Evolutionary conservation across 2,113 vertebrate species (phyloP).

Genomic region (Centropus bengalensis): DNA sequence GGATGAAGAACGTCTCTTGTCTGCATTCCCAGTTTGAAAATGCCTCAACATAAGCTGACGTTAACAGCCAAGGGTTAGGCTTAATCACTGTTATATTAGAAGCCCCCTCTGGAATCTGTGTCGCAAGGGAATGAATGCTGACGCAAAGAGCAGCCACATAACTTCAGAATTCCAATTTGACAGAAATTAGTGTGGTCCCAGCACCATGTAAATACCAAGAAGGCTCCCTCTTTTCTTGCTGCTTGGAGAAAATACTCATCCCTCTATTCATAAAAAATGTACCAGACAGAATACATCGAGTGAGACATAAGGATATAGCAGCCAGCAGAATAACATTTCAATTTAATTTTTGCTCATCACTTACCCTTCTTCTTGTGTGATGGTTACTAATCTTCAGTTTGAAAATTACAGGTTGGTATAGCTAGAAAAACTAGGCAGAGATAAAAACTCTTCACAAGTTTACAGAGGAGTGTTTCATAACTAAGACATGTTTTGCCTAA

Average conservation of each 20-base stretch:
- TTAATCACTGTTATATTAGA: neutral
- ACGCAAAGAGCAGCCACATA: neutral
- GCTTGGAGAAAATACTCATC: neutral
- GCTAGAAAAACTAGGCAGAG: conserved; percentile 4
- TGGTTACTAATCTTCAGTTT: neutral
- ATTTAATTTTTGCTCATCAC: conserved; percentile 3
- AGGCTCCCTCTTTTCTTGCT: neutral
- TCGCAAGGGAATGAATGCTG: neutral
- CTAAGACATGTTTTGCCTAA: conserved; percentile 15
- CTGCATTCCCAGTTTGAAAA: conserved; percentile 6
- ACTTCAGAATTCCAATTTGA: conserved; percentile 2
- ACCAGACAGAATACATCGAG: conserved; percentile 6
- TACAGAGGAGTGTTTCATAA: conserved; percentile 33
- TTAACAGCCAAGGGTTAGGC: conserved; percentile 15
- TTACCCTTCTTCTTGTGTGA: neutral
- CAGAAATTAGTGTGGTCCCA: conserved; percentile 13
- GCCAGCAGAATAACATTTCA: neutral
- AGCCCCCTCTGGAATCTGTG: neutral
- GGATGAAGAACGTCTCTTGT: neutral
- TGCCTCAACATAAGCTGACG: neutral
- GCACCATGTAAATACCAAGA: neutral
- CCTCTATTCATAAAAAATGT: conserved; percentile 18
- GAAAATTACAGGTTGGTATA: conserved; percentile 16
- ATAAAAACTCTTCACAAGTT: conserved; percentile 19
- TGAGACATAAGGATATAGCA: neutral